A percentile compares a stretch with the other conserved stretches of the same genome.
Conservation (phyloP, 1,140 invertebrate genomes). For the Brachionus asplanchnoidis region DNA sequence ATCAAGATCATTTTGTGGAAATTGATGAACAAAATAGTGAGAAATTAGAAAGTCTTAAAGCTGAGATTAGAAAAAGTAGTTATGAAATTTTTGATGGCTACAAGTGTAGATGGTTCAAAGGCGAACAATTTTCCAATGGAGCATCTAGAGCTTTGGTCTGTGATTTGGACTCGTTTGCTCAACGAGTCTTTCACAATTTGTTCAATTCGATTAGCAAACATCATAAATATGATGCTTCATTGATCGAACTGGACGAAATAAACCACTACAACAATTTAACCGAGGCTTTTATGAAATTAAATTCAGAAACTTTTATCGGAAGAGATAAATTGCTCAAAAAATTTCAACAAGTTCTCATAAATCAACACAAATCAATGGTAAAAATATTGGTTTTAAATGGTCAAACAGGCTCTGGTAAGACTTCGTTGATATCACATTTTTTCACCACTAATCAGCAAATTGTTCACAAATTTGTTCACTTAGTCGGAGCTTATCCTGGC, state of each 20-base stretch:
- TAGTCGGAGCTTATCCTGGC: conserved; percentile 51
- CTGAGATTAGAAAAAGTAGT: conserved; percentile 49
- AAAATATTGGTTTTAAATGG: conserved; percentile 45
- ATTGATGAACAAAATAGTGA: conserved; percentile 46
- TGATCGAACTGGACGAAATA: conserved; percentile 47
- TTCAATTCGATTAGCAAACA: conserved; percentile 52
- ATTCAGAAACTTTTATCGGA: conserved; percentile 48
- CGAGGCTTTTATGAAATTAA: conserved; percentile 47
- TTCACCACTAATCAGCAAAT: background rate
- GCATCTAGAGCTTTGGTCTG: conserved; percentile 52
- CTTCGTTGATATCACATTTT: conserved; percentile 52
- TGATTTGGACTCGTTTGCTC: conserved; percentile 55
- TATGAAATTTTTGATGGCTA: conserved; percentile 56
- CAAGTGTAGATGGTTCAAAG: conserved; percentile 55
- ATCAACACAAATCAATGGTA: background rate
- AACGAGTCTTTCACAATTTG: conserved; percentile 53
- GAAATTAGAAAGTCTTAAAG: conserved; percentile 52
- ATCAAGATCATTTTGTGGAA: conserved; percentile 48
- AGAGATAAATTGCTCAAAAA: conserved; percentile 49
- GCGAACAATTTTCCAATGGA: conserved; percentile 42
- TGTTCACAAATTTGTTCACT: conserved; percentile 49
- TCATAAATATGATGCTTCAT: conserved; percentile 27
- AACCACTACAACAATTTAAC: conserved; percentile 49
- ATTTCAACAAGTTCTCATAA: conserved; percentile 43
- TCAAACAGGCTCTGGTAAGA: conserved; percentile 55